Evolutionary conservation across 2,888 invertebrate genomes (phyloP).

Genomic region (Cantharis flavilabris): DNA sequence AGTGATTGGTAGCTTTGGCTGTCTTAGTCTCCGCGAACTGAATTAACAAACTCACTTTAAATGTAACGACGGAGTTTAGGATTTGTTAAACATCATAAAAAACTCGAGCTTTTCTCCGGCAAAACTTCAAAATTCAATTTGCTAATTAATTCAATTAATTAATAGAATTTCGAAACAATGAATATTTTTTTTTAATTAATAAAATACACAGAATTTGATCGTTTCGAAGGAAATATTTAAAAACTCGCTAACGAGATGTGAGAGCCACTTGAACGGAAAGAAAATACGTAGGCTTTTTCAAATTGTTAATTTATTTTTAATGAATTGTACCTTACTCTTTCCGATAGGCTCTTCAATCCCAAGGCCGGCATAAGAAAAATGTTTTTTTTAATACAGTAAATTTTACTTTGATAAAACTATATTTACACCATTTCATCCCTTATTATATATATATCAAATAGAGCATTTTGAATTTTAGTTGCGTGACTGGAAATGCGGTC

Average conservation of each 20-base stretch:
- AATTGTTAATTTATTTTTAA: not conserved
- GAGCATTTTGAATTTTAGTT: no score
- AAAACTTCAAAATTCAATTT: not conserved
- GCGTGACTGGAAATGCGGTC: no score
- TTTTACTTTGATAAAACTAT: no score
- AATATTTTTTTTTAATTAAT: not conserved
- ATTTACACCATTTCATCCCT: no score
- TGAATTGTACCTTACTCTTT: not conserved
- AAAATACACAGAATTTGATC: not conserved
- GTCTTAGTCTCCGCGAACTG: constrained; percentile 14
- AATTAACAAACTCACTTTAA: constrained; percentile 19
- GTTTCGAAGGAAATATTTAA: not conserved
- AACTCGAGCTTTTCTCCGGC: not conserved
- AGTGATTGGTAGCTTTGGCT: constrained; percentile 23
- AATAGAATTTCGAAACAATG: not conserved
- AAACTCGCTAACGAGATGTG: no score
- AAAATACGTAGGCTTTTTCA: not conserved
- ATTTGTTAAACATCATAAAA: not conserved
- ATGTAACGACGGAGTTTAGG: constrained; percentile 4
- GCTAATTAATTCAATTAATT: not conserved
- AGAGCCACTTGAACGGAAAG: not conserved
- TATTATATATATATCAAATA: no score
- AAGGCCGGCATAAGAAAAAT: not conserved
- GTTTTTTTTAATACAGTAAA: no score
- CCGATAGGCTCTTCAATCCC: not conserved